phyloP scores from a whole-genome alignment of 2,113 vertebrate species.

The Mesoclemmys tuberculata region DNA sequence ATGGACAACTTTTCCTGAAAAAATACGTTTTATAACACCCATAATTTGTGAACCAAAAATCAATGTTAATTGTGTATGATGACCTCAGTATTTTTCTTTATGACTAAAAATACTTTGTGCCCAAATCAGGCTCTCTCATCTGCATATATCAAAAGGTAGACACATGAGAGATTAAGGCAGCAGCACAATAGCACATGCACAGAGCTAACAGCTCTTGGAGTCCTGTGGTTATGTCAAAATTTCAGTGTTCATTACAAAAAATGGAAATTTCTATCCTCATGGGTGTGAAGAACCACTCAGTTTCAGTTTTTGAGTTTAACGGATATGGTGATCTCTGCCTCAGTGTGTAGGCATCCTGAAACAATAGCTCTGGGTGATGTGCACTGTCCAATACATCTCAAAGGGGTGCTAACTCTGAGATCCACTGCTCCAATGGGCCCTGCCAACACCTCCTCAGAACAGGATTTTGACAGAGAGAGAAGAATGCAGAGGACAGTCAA shows the following conservation, averaged over 20 bases:
- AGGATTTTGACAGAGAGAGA: too few relatives aligned
- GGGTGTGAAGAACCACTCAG: background rate
- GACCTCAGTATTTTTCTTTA: background rate
- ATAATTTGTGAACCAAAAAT: slow-evolving; percentile 56
- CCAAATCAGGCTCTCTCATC: background rate
- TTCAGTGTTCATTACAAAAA: background rate
- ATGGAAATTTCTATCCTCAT: background rate
- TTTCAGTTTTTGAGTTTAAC: background rate
- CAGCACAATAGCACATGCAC: background rate
- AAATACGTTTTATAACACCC: slow-evolving; percentile 24
- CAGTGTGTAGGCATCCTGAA: background rate
- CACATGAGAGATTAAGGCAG: background rate
- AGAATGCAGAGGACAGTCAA: background rate
- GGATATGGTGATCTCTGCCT: background rate
- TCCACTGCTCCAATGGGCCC: background rate
- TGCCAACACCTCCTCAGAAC: background rate
- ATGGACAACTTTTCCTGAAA: slow-evolving; percentile 23
- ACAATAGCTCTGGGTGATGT: background rate
- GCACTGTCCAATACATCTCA: background rate
- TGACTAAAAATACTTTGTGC: background rate
- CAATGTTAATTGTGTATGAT: background rate
- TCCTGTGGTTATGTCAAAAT: background rate
- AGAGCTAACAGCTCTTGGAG: background rate
- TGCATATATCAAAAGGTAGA: slow-evolving; percentile 22
- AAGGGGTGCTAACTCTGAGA: background rate